Conservation (phyloP, 2,797 vertebrate species). For the Schizothorax lantsangensis region DNA sequence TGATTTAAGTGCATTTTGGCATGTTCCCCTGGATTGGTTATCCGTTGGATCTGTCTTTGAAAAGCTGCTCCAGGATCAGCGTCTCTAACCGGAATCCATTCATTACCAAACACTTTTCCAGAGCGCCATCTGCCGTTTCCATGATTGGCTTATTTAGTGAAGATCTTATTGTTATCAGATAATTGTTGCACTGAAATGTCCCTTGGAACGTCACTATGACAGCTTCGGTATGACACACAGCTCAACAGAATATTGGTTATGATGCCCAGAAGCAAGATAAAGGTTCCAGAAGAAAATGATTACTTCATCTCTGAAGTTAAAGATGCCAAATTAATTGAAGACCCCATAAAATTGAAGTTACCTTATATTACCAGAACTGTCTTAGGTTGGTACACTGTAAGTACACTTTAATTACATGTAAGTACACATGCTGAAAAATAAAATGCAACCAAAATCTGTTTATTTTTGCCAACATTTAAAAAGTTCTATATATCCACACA, state of each 20-base stretch:
- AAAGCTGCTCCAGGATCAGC: constrained; percentile 20
- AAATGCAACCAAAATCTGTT: not conserved
- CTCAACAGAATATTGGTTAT: not conserved
- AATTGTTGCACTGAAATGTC: constrained; percentile 16
- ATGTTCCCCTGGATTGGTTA: constrained; percentile 32
- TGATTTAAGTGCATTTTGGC: constrained; percentile 48
- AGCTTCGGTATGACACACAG: not conserved
- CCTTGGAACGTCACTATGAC: not conserved
- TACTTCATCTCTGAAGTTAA: not conserved
- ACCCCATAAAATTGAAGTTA: not conserved
- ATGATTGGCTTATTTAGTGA: not conserved
- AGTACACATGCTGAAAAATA: not conserved
- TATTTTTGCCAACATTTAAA: not conserved
- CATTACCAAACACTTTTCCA: constrained; percentile 5
- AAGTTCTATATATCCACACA: not conserved
- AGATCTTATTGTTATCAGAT: constrained; percentile 24
- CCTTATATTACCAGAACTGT: not conserved
- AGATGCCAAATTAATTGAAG: not conserved
- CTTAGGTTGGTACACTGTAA: not conserved
- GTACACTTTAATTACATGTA: not conserved
- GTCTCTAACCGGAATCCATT: not conserved
- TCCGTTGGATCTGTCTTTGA: constrained; percentile 31
- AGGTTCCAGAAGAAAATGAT: not conserved
- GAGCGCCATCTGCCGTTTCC: constrained; percentile 49
- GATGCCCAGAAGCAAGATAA: constrained; percentile 3